Evolutionary conservation across 35 echinoderm and acorn worm species (phyloP).

Genomic region (Diadema setosum): DNA sequence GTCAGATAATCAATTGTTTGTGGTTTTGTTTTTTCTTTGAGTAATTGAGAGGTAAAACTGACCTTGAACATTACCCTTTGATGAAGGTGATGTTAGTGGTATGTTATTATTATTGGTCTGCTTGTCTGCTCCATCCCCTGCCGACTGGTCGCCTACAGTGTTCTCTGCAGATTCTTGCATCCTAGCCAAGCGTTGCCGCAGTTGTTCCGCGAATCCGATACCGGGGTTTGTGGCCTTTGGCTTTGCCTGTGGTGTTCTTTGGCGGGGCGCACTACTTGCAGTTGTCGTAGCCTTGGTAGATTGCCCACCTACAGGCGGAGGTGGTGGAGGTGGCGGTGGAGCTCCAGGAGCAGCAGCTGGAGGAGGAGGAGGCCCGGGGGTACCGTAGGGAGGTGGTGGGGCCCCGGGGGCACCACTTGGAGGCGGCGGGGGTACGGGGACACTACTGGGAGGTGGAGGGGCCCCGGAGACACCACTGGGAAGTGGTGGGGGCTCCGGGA

Average conservation of each 20-base stretch:
- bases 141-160: neutral
- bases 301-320: constrained; percentile 26
- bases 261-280: neutral
- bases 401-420: neutral
- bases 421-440: constrained; percentile 9
- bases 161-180: neutral
- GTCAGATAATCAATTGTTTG: no score
- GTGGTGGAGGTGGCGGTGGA: neutral
- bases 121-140: no score
- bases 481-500: constrained; percentile 12
- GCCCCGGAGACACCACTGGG: neutral
- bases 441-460: neutral
- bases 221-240: constrained; percentile 63
- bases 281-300: neutral
- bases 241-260: neutral
- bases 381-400: constrained; percentile 51
- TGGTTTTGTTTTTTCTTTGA: no score
- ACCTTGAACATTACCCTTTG: no score
- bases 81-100: no score
- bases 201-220: constrained; percentile 36
- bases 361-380: neutral
- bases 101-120: no score
- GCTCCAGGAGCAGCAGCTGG: neutral
- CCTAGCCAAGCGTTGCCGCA: neutral
- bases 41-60: no score